These are phyloP conservation scores for Colossoma macropomum DNA, from an alignment of 2,113 vertebrate species.

Conservation along the genomic window DNA sequence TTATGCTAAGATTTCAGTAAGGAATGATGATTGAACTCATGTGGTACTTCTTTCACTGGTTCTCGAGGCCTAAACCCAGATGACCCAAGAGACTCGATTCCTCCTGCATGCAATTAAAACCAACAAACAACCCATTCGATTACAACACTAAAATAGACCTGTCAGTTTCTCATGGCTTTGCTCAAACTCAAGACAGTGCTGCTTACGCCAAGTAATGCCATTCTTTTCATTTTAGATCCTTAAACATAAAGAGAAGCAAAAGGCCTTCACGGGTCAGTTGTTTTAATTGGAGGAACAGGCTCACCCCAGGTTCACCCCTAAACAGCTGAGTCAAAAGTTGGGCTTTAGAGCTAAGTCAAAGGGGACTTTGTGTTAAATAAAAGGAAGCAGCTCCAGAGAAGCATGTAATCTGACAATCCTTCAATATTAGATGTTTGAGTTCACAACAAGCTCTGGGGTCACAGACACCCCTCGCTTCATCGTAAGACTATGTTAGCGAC, in stretches of 20 bases:
- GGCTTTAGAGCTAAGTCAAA: constrained; percentile 26
- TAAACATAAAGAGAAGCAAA: background rate
- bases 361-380: constrained; percentile 31
- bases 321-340: background rate
- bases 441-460: constrained; percentile 41
- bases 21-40: background rate
- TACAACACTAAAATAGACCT: background rate
- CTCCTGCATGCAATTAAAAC: constrained; percentile 10
- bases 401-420: constrained; percentile 16
- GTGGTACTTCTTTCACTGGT: background rate
- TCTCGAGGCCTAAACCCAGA: background rate
- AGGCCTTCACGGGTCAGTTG: background rate
- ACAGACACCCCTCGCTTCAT: background rate
- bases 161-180: background rate
- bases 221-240: background rate
- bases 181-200: background rate
- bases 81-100: background rate
- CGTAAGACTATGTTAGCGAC: background rate
- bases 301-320: constrained; percentile 14
- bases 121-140: background rate
- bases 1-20: background rate
- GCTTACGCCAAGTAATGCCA: too few species aligned
- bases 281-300: background rate
- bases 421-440: constrained; percentile 26
- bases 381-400: constrained; percentile 12